These are phyloP conservation scores for Heliconius hortense DNA, from an alignment of 2,888 invertebrate genomes.

Conservation along the genomic window DNA sequence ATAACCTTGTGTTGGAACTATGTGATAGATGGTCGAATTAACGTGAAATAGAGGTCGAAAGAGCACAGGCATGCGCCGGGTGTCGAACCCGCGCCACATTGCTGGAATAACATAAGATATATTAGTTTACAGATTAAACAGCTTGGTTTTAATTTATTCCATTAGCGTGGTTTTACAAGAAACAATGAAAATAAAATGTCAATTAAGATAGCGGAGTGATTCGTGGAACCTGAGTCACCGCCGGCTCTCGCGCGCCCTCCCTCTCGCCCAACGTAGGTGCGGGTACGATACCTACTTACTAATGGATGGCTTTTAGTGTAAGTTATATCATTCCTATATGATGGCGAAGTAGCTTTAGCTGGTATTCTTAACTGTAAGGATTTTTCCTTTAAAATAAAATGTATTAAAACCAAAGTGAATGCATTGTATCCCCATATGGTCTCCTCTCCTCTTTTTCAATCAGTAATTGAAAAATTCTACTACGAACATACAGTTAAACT, in stretches of 20 bases:
- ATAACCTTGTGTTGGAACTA: not conserved
- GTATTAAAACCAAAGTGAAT: not conserved
- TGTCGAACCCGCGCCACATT: constrained; percentile 24
- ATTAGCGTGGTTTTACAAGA: constrained; percentile 26
- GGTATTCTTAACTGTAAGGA: not conserved
- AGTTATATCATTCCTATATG: not conserved
- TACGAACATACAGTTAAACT: too few species aligned
- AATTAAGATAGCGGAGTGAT: constrained; percentile 32
- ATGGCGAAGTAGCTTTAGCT: not conserved
- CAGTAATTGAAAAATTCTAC: too few species aligned
- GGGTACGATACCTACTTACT: not conserved
- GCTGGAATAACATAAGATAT: constrained; percentile 19
- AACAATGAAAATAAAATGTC: constrained; percentile 33
- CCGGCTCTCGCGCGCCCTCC: not conserved
- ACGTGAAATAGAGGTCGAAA: constrained; percentile 18
- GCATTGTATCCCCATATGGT: not conserved
- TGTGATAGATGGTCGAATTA: not conserved
- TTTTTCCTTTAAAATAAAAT: not conserved
- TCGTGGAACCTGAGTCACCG: constrained; percentile 27
- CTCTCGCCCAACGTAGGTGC: not conserved
- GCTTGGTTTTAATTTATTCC: constrained; percentile 36
- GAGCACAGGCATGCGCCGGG: constrained; percentile 15
- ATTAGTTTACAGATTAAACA: constrained; percentile 33
- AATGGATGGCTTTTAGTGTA: not conserved
- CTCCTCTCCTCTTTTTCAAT: too few species aligned